These are phyloP conservation scores for Bubo bubo DNA, from an alignment of 2,113 vertebrate genomes.

Conservation along the genomic window DNA sequence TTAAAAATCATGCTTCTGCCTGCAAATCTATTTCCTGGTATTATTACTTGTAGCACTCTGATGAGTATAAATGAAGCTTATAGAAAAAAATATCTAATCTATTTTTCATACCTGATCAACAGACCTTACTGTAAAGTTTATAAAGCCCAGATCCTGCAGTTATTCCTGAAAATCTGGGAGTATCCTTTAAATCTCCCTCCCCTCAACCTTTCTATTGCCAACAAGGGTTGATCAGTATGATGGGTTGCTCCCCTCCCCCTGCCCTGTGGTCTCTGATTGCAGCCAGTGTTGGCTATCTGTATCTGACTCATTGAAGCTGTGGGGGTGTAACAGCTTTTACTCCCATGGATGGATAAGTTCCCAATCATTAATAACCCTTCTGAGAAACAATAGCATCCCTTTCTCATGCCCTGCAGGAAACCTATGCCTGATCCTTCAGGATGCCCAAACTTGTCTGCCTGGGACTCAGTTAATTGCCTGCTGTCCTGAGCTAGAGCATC, in stretches of 20 bases:
- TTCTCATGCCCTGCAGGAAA: rapidly evolving
- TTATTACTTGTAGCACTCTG: conserved; percentile 39
- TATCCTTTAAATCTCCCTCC: neutral
- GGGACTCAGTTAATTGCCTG: neutral
- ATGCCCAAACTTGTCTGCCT: neutral
- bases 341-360: conserved; percentile 69
- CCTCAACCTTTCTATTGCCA: neutral
- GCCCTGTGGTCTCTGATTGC: conserved; percentile 41
- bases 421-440: rapidly evolving
- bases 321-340: conserved; percentile 77
- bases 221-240: rapidly evolving
- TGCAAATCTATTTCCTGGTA: conserved; percentile 56
- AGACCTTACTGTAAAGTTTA: neutral
- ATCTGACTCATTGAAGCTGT: conserved; percentile 69
- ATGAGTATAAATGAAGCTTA: conserved; percentile 61
- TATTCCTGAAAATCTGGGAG: neutral
- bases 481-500: neutral
- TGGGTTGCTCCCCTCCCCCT: neutral
- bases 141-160: neutral
- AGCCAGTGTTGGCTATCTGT: conserved; percentile 58
- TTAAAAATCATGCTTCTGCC: conserved; percentile 62
- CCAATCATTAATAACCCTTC: neutral
- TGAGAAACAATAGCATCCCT: neutral
- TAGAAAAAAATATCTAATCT: conserved; percentile 17
- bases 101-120: conserved; percentile 12